A percentile compares a stretch with the other conserved stretches of the same genome.
Conservation (phyloP, 2,113 vertebrate genomes). For the Verasper variegatus region DNA sequence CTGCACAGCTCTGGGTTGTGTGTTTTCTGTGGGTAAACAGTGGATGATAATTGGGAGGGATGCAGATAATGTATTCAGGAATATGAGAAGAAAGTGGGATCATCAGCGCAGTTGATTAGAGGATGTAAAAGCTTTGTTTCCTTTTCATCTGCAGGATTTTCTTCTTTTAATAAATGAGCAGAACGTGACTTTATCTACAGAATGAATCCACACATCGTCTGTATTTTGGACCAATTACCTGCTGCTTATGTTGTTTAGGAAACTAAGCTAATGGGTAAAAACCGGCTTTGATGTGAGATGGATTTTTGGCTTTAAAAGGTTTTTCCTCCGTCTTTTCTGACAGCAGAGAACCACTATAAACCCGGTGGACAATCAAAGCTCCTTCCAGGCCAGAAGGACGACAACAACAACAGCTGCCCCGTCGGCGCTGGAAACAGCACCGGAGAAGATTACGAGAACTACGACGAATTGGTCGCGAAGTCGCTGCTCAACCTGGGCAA, state of each 20-base stretch:
- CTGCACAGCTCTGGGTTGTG: conserved; percentile 50
- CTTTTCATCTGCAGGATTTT: conserved; percentile 47
- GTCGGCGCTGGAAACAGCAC: neutral
- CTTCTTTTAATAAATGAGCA: conserved; percentile 11
- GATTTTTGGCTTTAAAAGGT: neutral
- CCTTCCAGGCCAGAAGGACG: conserved; percentile 88
- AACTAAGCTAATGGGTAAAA: neutral
- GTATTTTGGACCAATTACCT: conserved; percentile 21
- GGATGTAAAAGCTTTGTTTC: conserved; percentile 17
- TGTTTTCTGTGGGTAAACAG: conserved; percentile 61
- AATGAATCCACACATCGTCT: conserved; percentile 11
- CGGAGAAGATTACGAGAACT: conserved; percentile 95
- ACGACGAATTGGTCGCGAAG: conserved; percentile 98
- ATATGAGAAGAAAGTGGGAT: conserved; percentile 23
- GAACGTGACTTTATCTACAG: conserved; percentile 6
- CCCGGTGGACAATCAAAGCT: conserved; percentile 85
- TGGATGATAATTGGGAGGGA: conserved; percentile 52
- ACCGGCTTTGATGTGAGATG: neutral
- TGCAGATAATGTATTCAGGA: conserved; percentile 41
- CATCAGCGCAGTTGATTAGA: conserved; percentile 7
- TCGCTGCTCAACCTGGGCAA: conserved; percentile 98
- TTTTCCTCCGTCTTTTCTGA: conserved; percentile 33
- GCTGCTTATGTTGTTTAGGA: neutral
- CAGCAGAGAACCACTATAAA: conserved; percentile 87
- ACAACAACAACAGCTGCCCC: conserved; percentile 83